Conservation (phyloP, 2,888 invertebrate species). For the Oligia strigilis region DNA sequence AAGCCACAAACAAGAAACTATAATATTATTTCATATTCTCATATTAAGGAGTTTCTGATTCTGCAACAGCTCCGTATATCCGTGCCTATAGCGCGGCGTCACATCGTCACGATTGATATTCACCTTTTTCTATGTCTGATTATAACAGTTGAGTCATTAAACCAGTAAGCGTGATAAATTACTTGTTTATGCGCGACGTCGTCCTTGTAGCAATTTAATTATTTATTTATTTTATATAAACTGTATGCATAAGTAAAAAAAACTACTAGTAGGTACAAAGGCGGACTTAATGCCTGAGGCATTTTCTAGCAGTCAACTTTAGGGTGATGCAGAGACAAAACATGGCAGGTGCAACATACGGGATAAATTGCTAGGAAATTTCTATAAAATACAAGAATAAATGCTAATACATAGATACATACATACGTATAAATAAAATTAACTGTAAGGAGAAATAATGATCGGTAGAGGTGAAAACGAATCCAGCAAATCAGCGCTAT, state of each 20-base stretch:
- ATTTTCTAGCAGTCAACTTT: background rate
- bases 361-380: background rate
- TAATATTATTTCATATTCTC: slow-evolving; percentile 4
- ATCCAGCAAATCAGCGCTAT: background rate
- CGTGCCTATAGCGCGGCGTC: too few relatives aligned
- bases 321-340: too few relatives aligned
- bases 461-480: background rate
- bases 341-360: background rate
- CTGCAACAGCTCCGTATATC: background rate
- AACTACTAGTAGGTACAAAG: background rate
- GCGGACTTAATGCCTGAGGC: background rate
- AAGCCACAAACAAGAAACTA: slow-evolving; percentile 5
- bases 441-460: background rate
- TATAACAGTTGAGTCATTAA: background rate
- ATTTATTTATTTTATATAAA: background rate
- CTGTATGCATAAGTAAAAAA: background rate
- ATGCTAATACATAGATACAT: background rate
- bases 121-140: background rate
- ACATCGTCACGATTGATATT: background rate
- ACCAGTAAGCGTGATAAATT: background rate
- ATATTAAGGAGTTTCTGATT: background rate
- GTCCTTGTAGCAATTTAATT: background rate
- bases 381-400: background rate
- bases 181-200: background rate
- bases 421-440: background rate